phyloP scores from a whole-genome alignment of 2,888 invertebrate genomes.

The Labia minor region DNA sequence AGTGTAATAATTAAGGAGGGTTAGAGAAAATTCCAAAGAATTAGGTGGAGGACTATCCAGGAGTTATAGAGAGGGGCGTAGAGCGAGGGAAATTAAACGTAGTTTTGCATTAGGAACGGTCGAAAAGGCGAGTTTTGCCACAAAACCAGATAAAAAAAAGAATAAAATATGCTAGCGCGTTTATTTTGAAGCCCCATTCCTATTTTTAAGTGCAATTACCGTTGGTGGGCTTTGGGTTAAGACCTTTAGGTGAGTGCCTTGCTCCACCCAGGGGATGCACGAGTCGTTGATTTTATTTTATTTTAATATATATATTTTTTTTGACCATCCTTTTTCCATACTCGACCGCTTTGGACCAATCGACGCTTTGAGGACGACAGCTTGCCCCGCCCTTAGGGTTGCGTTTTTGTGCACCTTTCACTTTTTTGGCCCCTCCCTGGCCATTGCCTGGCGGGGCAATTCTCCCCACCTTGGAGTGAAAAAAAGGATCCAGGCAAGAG shows the following conservation, averaged over 20 bases:
- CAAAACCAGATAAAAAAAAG: constrained; percentile 26
- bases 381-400: not conserved
- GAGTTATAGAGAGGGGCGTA: not conserved
- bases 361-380: not conserved
- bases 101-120: constrained; percentile 25
- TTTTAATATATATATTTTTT: constrained; percentile 24
- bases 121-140: constrained; percentile 25
- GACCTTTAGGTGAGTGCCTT: not conserved
- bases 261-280: constrained; percentile 23
- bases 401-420: constrained; percentile 15
- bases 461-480: constrained; percentile 18
- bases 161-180: constrained; percentile 25
- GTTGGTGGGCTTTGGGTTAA: constrained; percentile 22
- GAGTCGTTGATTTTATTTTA: constrained; percentile 17
- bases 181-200: constrained; percentile 24
- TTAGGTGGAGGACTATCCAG: not conserved
- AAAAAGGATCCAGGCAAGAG: constrained; percentile 16
- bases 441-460: constrained; percentile 16
- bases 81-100: constrained; percentile 4
- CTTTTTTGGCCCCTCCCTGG: constrained; percentile 24
- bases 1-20: constrained; percentile 1
- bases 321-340: constrained; percentile 23
- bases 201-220: constrained; percentile 25
- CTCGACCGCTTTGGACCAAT: constrained; percentile 19
- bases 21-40: not conserved